Base-by-base conservation (phyloP, 2,888 invertebrate genomes). In the Caenorhabditis angaria region DNA sequence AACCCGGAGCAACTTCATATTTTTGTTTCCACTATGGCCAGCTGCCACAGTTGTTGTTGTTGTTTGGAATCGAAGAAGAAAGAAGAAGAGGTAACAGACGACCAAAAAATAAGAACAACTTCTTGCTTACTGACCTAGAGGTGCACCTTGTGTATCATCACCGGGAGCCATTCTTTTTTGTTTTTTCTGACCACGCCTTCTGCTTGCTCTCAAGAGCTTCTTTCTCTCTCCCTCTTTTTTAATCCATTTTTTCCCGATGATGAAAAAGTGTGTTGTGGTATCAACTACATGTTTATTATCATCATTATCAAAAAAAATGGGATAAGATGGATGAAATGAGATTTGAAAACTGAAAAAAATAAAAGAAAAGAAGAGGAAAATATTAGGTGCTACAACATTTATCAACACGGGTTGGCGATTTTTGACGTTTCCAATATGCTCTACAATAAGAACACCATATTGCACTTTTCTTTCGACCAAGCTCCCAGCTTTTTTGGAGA, bases 371-470 rank as follows among this genome's bases (percentile, higher is more conserved):
- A n/a, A n/a, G n/a, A n/a, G n/a, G n/a, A n/a, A n/a, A n/a, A n/a
- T n/a, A n/a, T n/a, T n/a, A n/a, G n/a, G n/a, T n/a, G 18, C 41
- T 8, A 51, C 51, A 51, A 22, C 51, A 51, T 51, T 51, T 51
- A 25, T 51, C 25, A 8, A 51, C n/a, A 20, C 24, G 8, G 14
- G 12, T 25, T 3, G 51, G 8, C 22, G 25, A 51, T 22, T 22
- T 51, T n/a, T 28, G 47, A n/a, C 56, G 61, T 20, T 65, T 71
- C 70, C 66, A 66, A 47, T 66, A 71, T 28, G 66, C 51, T 20
- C 41, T 54, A 60, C 70, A 66, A 54, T 71, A 66, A 32, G 55
- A 22, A 61, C 70, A 71, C 70, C 70, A 70, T 2, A 57, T 51
- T 5, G n/a, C 20, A 22, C 56, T 32, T 24, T 61, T 35, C 41